Percentiles rank a stretch among this genome's conserved stretches.
phyloP scores from a whole-genome alignment of 2,888 invertebrate species.

The Polyommatus icarus region DNA sequence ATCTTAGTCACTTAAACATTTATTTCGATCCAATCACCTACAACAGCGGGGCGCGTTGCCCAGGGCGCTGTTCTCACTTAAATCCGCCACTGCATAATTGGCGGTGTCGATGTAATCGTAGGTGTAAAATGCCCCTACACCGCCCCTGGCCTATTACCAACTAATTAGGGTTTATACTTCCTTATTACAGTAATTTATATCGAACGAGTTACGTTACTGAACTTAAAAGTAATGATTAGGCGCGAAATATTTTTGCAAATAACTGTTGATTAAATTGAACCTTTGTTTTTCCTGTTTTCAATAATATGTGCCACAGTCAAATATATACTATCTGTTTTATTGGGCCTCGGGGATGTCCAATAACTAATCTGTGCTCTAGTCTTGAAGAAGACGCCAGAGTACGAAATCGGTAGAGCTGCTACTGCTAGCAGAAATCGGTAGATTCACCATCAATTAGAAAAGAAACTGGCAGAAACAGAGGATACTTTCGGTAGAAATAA shows the following conservation, averaged over 20 bases:
- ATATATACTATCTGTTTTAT: no score
- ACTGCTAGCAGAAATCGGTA: no score
- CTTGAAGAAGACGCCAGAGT: no score
- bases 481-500: no score
- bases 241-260: neutral
- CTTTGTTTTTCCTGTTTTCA: neutral
- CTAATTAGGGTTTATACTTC: constrained; percentile 18
- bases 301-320: neutral
- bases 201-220: constrained; percentile 18
- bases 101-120: constrained; percentile 31
- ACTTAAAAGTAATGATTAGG: constrained; percentile 8
- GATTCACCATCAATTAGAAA: no score
- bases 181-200: constrained; percentile 15
- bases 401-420: no score
- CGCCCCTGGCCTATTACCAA: neutral
- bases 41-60: neutral
- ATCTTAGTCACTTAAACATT: neutral
- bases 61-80: neutral
- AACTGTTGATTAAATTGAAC: neutral
- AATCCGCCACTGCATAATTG: constrained; percentile 18
- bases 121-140: constrained; percentile 30
- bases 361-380: no score
- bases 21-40: neutral
- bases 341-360: no score
- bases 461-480: no score